Conservation (phyloP, 2,113 vertebrate genomes). For the Entelurus aequoreus region DNA sequence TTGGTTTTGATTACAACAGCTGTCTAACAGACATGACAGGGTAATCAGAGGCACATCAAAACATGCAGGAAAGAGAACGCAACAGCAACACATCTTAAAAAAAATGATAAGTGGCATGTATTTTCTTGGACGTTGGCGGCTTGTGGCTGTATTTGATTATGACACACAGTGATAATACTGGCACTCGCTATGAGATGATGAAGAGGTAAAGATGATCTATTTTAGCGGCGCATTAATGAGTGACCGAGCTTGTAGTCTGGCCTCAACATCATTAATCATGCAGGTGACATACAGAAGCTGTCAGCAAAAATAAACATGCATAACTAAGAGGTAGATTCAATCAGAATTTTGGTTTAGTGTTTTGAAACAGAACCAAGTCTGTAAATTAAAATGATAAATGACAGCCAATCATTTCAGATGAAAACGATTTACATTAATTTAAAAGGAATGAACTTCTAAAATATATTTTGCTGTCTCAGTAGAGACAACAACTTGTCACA, state of each 20-base stretch:
- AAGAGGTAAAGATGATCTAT: constrained; percentile 9
- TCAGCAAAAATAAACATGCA: constrained; percentile 10
- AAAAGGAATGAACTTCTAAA: neutral
- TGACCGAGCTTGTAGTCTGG: neutral
- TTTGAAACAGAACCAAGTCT: too few species aligned
- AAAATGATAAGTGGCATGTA: too few species aligned
- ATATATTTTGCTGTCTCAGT: neutral
- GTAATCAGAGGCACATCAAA: too few species aligned
- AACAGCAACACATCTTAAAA: too few species aligned
- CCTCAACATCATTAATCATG: constrained; percentile 5
- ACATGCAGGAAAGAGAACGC: too few species aligned
- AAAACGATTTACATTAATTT: too few species aligned
- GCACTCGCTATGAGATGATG: constrained; percentile 1
- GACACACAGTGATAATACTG: neutral
- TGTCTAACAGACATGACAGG: too few species aligned
- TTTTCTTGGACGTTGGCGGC: too few species aligned
- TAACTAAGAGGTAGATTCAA: neutral
- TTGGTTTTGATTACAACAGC: too few species aligned
- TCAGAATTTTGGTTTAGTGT: neutral
- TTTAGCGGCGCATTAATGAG: neutral
- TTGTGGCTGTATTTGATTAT: too few species aligned
- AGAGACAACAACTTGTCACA: neutral
- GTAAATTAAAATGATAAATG: too few species aligned
- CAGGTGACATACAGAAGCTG: constrained; percentile 1
- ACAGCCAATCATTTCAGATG: too few species aligned